phyloP scores from a whole-genome alignment of 2,888 invertebrate species.

The Tethea ocularis region DNA sequence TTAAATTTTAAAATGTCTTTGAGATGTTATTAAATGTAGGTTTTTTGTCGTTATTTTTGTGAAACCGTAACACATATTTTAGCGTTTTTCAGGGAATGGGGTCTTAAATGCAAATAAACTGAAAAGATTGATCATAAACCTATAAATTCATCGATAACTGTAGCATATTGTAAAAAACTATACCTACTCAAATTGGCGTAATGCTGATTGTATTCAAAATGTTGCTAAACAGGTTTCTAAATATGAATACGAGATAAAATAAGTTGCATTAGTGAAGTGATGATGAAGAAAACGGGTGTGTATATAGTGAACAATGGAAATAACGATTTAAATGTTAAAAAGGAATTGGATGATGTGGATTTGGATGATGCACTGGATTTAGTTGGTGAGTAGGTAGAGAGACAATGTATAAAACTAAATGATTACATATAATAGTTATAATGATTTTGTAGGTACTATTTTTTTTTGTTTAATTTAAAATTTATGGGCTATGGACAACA shows the following conservation, averaged over 20 bases:
- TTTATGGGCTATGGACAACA: too few species aligned
- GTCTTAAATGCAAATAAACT: too few species aligned
- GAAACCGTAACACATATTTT: too few species aligned
- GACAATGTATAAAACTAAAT: not conserved
- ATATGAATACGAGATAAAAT: not conserved
- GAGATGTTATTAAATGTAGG: too few species aligned
- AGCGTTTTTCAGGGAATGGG: too few species aligned
- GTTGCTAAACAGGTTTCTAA: not conserved
- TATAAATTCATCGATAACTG: too few species aligned
- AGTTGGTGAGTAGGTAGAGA: not conserved
- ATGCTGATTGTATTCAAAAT: not conserved
- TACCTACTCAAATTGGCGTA: not conserved
- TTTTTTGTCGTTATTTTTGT: too few species aligned
- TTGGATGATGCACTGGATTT: constrained; percentile 1
- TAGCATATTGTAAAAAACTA: too few species aligned
- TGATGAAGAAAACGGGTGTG: not conserved
- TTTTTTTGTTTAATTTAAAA: too few species aligned
- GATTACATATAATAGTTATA: not conserved
- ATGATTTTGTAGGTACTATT: too few species aligned
- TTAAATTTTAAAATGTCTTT: too few species aligned
- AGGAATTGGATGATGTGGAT: not conserved
- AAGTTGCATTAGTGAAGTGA: not conserved
- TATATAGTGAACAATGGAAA: not conserved
- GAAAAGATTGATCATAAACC: too few species aligned
- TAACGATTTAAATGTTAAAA: not conserved